Percentiles rank a stretch among this genome's conserved stretches.
Evolutionary conservation across 2,113 vertebrate species (phyloP).

Genomic region (Chlorocebus sabaeus): DNA sequence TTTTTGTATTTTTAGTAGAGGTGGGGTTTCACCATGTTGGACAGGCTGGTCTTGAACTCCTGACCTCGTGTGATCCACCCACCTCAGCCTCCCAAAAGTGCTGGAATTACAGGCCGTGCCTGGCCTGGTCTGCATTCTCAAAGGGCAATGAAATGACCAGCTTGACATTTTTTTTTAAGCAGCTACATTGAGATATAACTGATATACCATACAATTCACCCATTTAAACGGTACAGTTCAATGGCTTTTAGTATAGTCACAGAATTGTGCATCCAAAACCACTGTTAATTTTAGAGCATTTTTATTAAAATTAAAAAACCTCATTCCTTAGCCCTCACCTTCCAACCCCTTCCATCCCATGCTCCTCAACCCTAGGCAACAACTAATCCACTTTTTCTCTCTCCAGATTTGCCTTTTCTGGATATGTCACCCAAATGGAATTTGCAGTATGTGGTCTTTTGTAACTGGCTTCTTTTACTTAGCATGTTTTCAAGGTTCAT

Average conservation of each 20-base stretch:
- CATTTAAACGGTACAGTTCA: not conserved
- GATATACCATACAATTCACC: not conserved
- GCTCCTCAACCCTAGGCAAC: not conserved
- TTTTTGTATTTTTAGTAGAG: no score
- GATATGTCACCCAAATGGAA: not conserved
- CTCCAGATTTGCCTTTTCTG: not conserved
- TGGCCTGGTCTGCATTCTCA: not conserved
- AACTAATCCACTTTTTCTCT: not conserved
- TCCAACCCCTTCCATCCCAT: not conserved
- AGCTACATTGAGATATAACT: slow-evolving; percentile 10
- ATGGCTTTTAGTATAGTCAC: not conserved
- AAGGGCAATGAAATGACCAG: not conserved
- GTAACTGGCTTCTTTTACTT: slow-evolving; percentile 33
- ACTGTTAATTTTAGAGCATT: not conserved
- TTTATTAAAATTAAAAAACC: not conserved
- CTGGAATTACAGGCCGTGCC: no score
- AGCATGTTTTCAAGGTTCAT: not conserved
- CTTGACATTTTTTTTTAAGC: not conserved
- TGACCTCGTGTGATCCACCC: no score
- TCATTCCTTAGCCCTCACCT: not conserved
- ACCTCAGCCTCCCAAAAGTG: no score
- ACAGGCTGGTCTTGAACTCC: no score
- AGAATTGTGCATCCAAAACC: not conserved
- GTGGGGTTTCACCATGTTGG: no score
- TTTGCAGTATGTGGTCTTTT: not conserved